phyloP scores from a whole-genome alignment of 2,113 vertebrate species.

The Proteles cristata region DNA sequence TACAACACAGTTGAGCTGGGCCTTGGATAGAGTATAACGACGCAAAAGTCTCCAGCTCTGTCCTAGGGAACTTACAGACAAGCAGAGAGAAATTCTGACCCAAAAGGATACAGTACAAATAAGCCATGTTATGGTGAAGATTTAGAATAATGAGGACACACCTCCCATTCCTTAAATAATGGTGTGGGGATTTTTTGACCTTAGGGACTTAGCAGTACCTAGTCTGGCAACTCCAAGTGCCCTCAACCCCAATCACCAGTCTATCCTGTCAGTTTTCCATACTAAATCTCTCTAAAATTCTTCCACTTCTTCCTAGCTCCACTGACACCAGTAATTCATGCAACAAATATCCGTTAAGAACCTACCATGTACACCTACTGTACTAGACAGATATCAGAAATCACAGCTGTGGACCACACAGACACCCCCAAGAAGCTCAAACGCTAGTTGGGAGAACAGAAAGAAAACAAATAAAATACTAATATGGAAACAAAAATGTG shows the following conservation, averaged over 20 bases:
- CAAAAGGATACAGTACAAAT: not conserved
- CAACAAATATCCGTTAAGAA: not conserved
- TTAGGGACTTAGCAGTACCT: not conserved
- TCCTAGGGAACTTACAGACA: not conserved
- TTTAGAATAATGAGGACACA: not conserved
- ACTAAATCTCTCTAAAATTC: slow-evolving; percentile 14
- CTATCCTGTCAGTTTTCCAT: not conserved
- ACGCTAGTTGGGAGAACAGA: not conserved
- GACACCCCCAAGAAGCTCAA: not conserved
- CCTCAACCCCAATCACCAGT: not conserved
- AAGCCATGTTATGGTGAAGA: not conserved
- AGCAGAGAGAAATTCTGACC: not conserved
- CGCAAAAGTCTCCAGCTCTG: not conserved
- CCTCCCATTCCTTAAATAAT: not conserved
- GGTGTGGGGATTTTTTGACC: not conserved
- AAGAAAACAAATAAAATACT: not conserved
- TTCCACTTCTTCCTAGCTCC: not conserved
- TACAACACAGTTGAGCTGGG: not conserved
- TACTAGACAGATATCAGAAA: not conserved
- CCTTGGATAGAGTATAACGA: not conserved
- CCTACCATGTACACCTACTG: not conserved
- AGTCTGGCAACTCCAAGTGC: not conserved
- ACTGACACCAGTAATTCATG: slow-evolving; percentile 30
- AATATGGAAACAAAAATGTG: not conserved
- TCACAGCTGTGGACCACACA: not conserved